Evolutionary conservation across 2,888 invertebrate species (phyloP).

Genomic region (Pristionchus maxplancki): DNA sequence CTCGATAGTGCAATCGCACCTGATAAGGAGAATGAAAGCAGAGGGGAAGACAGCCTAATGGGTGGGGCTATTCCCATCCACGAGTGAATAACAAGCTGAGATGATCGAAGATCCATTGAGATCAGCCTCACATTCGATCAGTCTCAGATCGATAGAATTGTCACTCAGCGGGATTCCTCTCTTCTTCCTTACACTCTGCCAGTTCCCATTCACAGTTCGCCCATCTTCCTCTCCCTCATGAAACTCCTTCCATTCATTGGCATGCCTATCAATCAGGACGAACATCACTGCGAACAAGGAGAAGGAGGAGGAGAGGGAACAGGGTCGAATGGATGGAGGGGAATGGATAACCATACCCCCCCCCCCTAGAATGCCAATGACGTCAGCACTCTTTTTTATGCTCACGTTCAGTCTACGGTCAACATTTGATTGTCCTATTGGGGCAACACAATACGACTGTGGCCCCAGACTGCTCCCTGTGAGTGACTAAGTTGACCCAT

Average conservation of each 20-base stretch:
- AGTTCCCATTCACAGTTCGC: not conserved
- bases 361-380: not conserved
- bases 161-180: not conserved
- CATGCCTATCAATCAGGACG: constrained; percentile 40
- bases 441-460: constrained; percentile 11
- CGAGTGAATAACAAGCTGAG: not conserved
- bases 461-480: constrained; percentile 14
- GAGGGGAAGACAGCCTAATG: not conserved
- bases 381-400: not conserved
- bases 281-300: constrained; percentile 34
- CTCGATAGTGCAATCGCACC: constrained; percentile 49
- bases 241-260: constrained; percentile 17
- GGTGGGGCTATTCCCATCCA: not conserved
- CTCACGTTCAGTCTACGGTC: not conserved
- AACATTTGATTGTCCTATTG: constrained; percentile 15
- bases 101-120: not conserved
- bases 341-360: constrained; percentile 23
- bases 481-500: constrained; percentile 24
- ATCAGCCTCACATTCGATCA: not conserved
- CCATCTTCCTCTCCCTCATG: not conserved
- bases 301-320: not conserved
- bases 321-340: constrained; percentile 33
- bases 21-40: constrained; percentile 2
- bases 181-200: not conserved
- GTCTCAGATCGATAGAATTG: not conserved